Percentiles rank a stretch among this genome's conserved stretches.
Evolutionary conservation across 2,113 vertebrate species (phyloP).

Genomic region (Gymnocephalus cernua): DNA sequence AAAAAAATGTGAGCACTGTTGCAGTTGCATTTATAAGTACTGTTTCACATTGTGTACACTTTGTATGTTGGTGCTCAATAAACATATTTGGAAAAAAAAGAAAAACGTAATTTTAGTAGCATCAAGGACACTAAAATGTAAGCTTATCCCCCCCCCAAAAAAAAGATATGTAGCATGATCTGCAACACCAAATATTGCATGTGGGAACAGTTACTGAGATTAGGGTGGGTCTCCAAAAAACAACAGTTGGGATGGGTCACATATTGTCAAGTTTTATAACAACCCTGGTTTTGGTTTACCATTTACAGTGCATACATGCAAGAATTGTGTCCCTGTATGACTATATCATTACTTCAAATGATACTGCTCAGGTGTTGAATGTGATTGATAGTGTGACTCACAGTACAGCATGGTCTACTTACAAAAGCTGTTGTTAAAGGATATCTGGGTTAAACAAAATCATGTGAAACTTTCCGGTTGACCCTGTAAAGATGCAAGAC

Average conservation of each 20-base stretch:
- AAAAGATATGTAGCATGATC: not conserved
- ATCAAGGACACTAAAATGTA: not conserved
- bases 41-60: too few species aligned
- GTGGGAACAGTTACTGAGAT: conserved; percentile 13
- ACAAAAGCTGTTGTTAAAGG: conserved; percentile 20
- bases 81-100: too few species aligned
- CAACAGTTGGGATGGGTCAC: conserved; percentile 50
- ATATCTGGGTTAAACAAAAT: not conserved
- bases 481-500: not conserved
- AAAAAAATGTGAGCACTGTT: too few species aligned
- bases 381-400: conserved; percentile 13
- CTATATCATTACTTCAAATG: conserved; percentile 7
- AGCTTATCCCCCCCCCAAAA: not conserved
- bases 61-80: too few species aligned
- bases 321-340: conserved; percentile 9
- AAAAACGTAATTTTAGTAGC: too few species aligned
- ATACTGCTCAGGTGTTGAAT: conserved; percentile 40
- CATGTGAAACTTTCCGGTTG: not conserved
- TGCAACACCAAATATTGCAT: conserved; percentile 6
- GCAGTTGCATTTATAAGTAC: too few species aligned
- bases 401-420: conserved; percentile 2
- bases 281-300: conserved; percentile 36
- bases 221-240: not conserved
- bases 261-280: conserved; percentile 38
- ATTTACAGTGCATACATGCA: conserved; percentile 1